Evolutionary conservation across 2,113 vertebrate genomes (phyloP), one percentile per base, ranked within the genome.

Genomic region (Elachura formosa): DNA sequence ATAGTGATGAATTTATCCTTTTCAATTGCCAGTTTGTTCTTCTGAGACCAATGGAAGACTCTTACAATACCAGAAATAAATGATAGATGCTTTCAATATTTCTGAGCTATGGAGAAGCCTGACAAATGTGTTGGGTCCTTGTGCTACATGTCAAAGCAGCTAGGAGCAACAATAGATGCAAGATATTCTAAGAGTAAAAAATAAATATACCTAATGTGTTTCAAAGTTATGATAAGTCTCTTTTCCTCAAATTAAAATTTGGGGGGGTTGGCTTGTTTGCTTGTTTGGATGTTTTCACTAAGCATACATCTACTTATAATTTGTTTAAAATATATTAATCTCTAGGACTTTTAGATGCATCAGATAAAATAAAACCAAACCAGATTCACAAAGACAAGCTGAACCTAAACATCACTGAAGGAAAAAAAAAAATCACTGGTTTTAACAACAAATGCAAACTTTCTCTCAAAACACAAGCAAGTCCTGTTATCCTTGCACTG

Each of bases 191-290:
- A 66, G 7, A 62, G 28, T 31, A 69, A 61, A 17, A 4, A 66
- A 40, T 40, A 48, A 45, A 58, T 46, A 31, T 4, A 62, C 10
- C 7, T 8, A 23, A 34, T 38, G 8, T 56, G 15, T 80, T 79
- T 90, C 40, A 76, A 84, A 87, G 23, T 40, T 64, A 13, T 59
- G 9, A 51, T 22, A 72, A 25, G 18, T 38, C 25, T 73, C 64
- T 41, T 82, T 85, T 61, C n/a, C 7, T 84, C 48, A 75, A 59
- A 74, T 74, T 78, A 54, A 68, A n/a, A 9, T 12, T 31, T 2
- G 6, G 5, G 0, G 1, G 2, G 8, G 0, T 67, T 38, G 17
- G 4, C 10, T 72, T 34, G 4, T 54, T 55, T 23, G 13, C 8
- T 29, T 40, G 7, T 20, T 74, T 61, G 28, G 5, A 28, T 15